Conservation (phyloP, 1,140 invertebrate species). For the Galleria mellonella region DNA sequence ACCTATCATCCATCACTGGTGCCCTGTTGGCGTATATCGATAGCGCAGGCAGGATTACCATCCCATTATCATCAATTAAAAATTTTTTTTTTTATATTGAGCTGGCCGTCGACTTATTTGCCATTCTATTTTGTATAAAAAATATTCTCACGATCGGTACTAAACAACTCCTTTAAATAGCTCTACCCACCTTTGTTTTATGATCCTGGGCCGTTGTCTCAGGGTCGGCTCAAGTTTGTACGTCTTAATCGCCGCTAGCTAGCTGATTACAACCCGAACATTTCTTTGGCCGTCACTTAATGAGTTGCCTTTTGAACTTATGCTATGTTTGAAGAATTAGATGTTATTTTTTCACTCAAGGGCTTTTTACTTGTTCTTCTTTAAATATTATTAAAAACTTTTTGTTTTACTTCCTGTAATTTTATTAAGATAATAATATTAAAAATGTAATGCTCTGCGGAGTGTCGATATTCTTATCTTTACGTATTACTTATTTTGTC, state of each 20-base stretch:
- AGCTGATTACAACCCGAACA: constrained; percentile 52
- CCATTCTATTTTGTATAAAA: too few relatives aligned
- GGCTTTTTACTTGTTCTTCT: constrained; percentile 9
- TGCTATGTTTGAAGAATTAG: constrained; percentile 15
- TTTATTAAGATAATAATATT: too few relatives aligned
- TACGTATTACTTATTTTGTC: too few relatives aligned
- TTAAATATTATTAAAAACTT: background rate
- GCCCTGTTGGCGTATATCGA: too few relatives aligned
- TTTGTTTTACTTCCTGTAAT: background rate
- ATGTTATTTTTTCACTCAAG: constrained; percentile 18
- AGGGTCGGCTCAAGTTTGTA: constrained; percentile 43
- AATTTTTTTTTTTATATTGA: too few relatives aligned
- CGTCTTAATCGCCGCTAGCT: constrained; percentile 55
- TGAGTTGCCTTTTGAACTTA: constrained; percentile 48
- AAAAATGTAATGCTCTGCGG: background rate
- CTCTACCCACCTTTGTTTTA: constrained; percentile 21
- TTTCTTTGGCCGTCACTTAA: constrained; percentile 50
- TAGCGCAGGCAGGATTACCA: too few relatives aligned
- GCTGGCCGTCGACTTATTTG: too few relatives aligned
- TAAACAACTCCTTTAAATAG: too few relatives aligned
- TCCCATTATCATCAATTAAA: too few relatives aligned
- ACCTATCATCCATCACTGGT: too few relatives aligned
- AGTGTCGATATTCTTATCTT: background rate
- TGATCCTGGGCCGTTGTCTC: constrained; percentile 11
- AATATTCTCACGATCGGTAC: too few relatives aligned